A percentile compares a stretch with the other conserved stretches of the same genome.
Evolutionary conservation across 2,888 invertebrate genomes (phyloP).

Genomic region (Himalopsyche anomala): DNA sequence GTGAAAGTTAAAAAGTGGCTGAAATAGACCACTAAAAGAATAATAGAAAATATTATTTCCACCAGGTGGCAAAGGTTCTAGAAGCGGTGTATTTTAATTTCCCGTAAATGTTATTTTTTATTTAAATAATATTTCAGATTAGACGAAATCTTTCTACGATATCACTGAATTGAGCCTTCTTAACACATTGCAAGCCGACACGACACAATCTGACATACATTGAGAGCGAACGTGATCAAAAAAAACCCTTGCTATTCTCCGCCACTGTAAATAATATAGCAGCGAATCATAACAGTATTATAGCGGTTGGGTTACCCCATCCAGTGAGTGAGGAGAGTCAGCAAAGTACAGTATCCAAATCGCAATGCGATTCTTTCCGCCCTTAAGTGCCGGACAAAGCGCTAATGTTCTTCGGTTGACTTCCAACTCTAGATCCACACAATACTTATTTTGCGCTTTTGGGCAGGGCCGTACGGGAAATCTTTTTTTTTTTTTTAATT

Average conservation of each 20-base stretch:
- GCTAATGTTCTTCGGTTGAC: conserved; percentile 21
- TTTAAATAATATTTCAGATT: too few relatives aligned
- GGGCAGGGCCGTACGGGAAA: background rate
- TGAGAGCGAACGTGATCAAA: too few relatives aligned
- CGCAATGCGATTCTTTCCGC: conserved; percentile 7
- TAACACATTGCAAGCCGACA: too few relatives aligned
- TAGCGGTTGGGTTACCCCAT: conserved; percentile 3
- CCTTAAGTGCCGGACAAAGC: conserved; percentile 22
- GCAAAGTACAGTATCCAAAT: background rate
- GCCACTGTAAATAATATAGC: background rate
- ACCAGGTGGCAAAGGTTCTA: too few relatives aligned
- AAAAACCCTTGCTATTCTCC: background rate
- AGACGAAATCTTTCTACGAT: too few relatives aligned
- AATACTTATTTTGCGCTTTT: background rate
- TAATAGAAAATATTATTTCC: too few relatives aligned
- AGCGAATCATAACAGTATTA: background rate
- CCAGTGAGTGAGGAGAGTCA: background rate
- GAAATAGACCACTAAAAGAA: too few relatives aligned
- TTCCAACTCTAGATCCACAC: background rate
- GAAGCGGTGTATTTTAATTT: too few relatives aligned
- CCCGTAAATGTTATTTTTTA: too few relatives aligned
- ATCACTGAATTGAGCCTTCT: too few relatives aligned
- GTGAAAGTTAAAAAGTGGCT: too few relatives aligned
- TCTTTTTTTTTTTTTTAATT: background rate
- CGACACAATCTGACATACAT: too few relatives aligned